A percentile compares a stretch with the other conserved stretches of the same genome.
Evolutionary conservation across 1,140 invertebrate genomes (phyloP).

Genomic region (Sesamia nonagrioides): DNA sequence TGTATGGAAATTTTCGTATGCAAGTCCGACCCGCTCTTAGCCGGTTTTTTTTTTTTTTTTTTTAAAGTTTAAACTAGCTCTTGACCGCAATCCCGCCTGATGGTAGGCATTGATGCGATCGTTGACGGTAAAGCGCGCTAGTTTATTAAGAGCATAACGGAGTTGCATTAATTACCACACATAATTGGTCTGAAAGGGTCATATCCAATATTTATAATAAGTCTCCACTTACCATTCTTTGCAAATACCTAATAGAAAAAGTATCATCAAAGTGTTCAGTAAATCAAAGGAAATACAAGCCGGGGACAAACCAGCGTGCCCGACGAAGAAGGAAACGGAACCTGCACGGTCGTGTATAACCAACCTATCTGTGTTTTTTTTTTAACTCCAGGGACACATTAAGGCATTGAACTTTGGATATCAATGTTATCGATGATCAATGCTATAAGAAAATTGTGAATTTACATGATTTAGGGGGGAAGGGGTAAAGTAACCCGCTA

Average conservation of each 20-base stretch:
- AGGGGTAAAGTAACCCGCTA: no score
- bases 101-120: no score
- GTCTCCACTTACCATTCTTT: neutral
- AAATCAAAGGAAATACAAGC: conserved; percentile 35
- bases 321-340: conserved; percentile 14
- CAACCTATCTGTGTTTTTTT: neutral
- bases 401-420: conserved; percentile 11
- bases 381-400: conserved; percentile 9
- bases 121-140: no score
- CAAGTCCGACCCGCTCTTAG: no score
- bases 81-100: no score
- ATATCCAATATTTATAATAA: neutral
- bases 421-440: conserved; percentile 15
- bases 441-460: neutral
- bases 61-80: no score
- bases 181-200: neutral
- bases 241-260: conserved; percentile 20
- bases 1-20: no score
- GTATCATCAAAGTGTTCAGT: conserved; percentile 41
- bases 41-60: no score
- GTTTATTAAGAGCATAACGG: no score
- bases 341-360: conserved; percentile 12
- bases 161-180: no score
- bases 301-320: conserved; percentile 19
- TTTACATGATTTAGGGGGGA: no score